A percentile compares a stretch with the other conserved stretches of the same genome.
Evolutionary conservation across 2,888 invertebrate genomes (phyloP).

Genomic region (Notodonta dromedarius): DNA sequence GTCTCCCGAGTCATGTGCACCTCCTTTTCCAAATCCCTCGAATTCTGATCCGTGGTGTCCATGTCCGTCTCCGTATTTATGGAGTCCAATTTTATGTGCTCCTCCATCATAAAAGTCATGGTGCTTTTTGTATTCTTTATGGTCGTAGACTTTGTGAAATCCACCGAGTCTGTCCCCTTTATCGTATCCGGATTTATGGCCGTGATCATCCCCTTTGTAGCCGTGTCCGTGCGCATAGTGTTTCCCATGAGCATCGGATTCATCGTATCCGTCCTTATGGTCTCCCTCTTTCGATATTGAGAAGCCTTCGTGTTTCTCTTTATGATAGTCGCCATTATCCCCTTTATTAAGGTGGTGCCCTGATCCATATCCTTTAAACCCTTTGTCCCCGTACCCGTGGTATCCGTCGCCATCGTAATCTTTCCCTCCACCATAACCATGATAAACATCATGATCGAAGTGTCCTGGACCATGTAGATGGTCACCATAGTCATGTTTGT

Average conservation of each 20-base stretch:
- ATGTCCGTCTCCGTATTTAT: slow-evolving; percentile 82
- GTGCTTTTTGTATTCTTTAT: slow-evolving; percentile 89
- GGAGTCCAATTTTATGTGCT: slow-evolving; percentile 84
- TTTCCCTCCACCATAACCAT: slow-evolving; percentile 67
- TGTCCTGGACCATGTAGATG: slow-evolving; percentile 62
- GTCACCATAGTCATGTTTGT: slow-evolving; percentile 64
- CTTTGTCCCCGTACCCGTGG: slow-evolving; percentile 79
- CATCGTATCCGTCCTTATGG: slow-evolving; percentile 79
- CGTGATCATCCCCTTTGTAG: slow-evolving; percentile 81
- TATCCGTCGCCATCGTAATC: slow-evolving; percentile 70
- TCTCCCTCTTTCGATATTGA: slow-evolving; percentile 79
- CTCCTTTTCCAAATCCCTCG: slow-evolving; percentile 82
- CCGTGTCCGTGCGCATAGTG: slow-evolving; percentile 79
- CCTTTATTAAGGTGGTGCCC: slow-evolving; percentile 81
- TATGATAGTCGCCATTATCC: slow-evolving; percentile 80
- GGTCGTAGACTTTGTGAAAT: slow-evolving; percentile 87
- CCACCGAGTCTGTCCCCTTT: slow-evolving; percentile 87
- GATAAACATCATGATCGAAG: slow-evolving; percentile 56
- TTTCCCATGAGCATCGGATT: slow-evolving; percentile 77
- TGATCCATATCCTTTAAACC: slow-evolving; percentile 78
- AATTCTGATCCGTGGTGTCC: slow-evolving; percentile 78
- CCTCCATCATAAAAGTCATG: slow-evolving; percentile 88
- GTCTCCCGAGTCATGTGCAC: slow-evolving; percentile 79
- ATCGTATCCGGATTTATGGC: slow-evolving; percentile 78
- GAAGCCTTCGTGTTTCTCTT: slow-evolving; percentile 79